These are phyloP conservation scores for Amphipoea lucens DNA, from an alignment of 2,888 invertebrate species.

Conservation along the genomic window DNA sequence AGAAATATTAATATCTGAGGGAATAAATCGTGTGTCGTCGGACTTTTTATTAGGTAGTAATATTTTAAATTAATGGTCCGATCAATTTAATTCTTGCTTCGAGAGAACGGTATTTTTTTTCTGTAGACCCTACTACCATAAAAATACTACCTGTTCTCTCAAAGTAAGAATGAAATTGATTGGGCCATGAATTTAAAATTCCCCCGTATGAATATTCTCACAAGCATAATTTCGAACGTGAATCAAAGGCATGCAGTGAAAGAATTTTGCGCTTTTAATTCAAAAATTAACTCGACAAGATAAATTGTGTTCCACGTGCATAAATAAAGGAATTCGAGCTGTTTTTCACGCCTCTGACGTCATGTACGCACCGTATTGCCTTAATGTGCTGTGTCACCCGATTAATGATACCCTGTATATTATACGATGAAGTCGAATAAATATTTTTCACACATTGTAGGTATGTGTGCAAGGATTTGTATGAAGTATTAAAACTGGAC, in stretches of 20 bases:
- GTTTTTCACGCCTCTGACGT: constrained; percentile 63
- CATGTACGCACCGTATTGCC: constrained; percentile 62
- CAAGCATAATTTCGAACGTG: constrained; percentile 24
- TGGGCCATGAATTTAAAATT: constrained; percentile 38
- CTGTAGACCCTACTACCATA: background rate
- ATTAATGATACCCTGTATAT: constrained; percentile 59
- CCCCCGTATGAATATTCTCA: constrained; percentile 33
- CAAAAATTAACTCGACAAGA: constrained; percentile 59
- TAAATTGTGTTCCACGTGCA: constrained; percentile 60
- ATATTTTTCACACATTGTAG: constrained; percentile 42
- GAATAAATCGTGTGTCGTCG: background rate
- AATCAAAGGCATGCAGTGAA: constrained; percentile 38
- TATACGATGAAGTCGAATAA: constrained; percentile 31
- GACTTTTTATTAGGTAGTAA: no score
- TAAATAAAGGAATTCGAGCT: constrained; percentile 57
- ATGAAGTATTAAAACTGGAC: background rate
- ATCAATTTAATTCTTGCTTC: no score
- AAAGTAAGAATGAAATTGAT: constrained; percentile 44
- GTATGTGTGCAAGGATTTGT: constrained; percentile 14
- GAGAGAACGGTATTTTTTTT: no score
- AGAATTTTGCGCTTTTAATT: constrained; percentile 46
- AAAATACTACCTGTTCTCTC: background rate
- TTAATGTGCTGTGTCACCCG: constrained; percentile 64
- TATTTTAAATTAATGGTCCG: no score
- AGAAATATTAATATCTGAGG: background rate